Conservation (phyloP, 2,797 vertebrate genomes). For the Apodemus agrarius region DNA sequence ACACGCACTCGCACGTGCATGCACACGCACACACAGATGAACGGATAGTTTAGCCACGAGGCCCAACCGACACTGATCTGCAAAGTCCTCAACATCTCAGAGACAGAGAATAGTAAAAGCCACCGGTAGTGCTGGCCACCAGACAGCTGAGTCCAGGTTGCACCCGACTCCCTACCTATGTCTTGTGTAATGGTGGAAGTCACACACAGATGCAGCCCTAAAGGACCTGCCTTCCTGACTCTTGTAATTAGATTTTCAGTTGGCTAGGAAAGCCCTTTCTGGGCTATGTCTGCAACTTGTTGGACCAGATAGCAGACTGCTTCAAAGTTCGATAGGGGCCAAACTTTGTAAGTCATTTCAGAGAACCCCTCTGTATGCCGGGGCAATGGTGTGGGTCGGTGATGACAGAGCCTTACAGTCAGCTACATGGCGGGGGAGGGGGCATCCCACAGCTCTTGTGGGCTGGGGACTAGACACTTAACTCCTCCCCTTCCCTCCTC, state of each 20-base stretch:
- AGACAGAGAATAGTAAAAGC: neutral
- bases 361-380: neutral
- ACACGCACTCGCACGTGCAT: neutral
- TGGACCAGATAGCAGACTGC: slow-evolving; percentile 61
- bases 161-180: too few species aligned
- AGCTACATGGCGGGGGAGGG: neutral
- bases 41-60: neutral
- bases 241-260: slow-evolving; percentile 53
- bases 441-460: neutral
- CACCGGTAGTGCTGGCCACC: neutral
- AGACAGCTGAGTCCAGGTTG: neutral
- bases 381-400: neutral
- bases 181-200: neutral
- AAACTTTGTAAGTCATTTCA: slow-evolving; percentile 36
- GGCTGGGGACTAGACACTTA: neutral
- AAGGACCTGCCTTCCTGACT: neutral
- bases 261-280: slow-evolving; percentile 38
- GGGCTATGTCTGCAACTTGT: slow-evolving; percentile 20
- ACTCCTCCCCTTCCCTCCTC: neutral
- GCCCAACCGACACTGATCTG: neutral
- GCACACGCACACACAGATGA: neutral
- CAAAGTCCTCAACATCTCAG: neutral
- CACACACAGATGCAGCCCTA: neutral
- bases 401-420: neutral
- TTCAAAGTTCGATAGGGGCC: slow-evolving; percentile 42